A percentile compares a stretch with the other conserved stretches of the same genome.
Conservation (phyloP, 2,113 vertebrate species). For the Phainopepla nitens region DNA sequence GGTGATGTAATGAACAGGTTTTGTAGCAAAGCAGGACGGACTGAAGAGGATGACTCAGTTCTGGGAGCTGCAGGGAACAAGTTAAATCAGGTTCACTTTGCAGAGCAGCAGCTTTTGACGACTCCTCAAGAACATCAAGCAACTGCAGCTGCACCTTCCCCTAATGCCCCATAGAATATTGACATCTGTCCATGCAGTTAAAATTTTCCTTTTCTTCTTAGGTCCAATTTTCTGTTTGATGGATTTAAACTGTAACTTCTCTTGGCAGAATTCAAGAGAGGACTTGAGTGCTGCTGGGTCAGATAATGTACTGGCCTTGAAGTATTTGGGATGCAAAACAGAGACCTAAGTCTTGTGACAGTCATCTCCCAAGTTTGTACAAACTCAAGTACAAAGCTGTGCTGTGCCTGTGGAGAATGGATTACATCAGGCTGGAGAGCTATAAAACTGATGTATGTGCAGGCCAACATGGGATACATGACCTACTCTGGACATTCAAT, state of each 20-base stretch:
- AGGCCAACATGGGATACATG: not conserved
- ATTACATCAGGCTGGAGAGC: not conserved
- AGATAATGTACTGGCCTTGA: not conserved
- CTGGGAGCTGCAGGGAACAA: not conserved
- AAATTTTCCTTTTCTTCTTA: not conserved
- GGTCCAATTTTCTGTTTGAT: not conserved
- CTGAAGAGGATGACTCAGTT: not conserved
- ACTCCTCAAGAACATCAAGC: not conserved
- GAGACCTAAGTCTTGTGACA: not conserved
- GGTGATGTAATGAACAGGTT: constrained; percentile 5
- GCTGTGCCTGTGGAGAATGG: not conserved
- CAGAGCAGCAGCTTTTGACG: not conserved
- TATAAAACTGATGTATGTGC: not conserved
- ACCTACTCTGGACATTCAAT: not conserved
- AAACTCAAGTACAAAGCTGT: not conserved
- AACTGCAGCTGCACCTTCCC: not conserved
- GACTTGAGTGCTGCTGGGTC: not conserved
- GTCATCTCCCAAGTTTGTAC: not conserved
- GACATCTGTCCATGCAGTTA: not conserved
- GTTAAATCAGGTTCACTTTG: constrained; percentile 13
- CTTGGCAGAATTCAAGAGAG: not conserved
- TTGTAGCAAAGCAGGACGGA: not conserved
- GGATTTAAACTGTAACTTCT: not conserved
- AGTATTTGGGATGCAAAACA: not conserved
- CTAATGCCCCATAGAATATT: not conserved